These are phyloP conservation scores for Esox niger DNA, from an alignment of 2,113 vertebrate species.

Conservation along the genomic window DNA sequence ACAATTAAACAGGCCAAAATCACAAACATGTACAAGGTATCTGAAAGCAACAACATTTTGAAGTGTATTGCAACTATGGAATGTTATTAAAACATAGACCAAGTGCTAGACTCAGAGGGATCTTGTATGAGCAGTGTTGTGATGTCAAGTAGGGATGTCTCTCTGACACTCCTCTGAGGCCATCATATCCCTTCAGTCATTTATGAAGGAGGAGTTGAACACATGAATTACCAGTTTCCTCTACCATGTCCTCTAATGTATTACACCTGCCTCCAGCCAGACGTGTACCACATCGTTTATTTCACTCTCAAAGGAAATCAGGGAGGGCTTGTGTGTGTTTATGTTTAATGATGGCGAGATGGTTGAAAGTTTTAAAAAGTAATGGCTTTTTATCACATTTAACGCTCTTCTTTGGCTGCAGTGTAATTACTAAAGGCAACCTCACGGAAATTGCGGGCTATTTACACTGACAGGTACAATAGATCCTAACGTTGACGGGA, in stretches of 20 bases:
- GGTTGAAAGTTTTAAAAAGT: slow-evolving; percentile 15
- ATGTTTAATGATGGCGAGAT: slow-evolving; percentile 46
- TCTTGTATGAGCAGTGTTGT: no score
- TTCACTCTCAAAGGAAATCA: slow-evolving; percentile 62
- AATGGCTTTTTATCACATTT: neutral
- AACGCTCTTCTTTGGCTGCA: neutral
- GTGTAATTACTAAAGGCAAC: neutral
- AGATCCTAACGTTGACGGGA: neutral
- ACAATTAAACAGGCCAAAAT: no score
- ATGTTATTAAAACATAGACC: no score
- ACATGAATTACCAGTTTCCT: slow-evolving; percentile 54
- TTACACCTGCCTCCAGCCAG: slow-evolving; percentile 41
- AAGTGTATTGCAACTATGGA: no score
- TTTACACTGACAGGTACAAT: neutral
- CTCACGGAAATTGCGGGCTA: neutral
- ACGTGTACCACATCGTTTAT: slow-evolving; percentile 34
- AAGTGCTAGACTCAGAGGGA: no score
- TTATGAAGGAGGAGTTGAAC: slow-evolving; percentile 51
- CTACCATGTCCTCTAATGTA: slow-evolving; percentile 44
- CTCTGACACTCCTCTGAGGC: slow-evolving; percentile 34
- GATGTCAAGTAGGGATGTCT: neutral
- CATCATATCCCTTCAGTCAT: slow-evolving; percentile 51
- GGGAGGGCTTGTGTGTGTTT: slow-evolving; percentile 41
- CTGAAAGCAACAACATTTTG: no score
- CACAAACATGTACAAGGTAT: no score